Base-by-base conservation (phyloP, 2,113 vertebrate genomes). In the Trachemys scripta region DNA sequence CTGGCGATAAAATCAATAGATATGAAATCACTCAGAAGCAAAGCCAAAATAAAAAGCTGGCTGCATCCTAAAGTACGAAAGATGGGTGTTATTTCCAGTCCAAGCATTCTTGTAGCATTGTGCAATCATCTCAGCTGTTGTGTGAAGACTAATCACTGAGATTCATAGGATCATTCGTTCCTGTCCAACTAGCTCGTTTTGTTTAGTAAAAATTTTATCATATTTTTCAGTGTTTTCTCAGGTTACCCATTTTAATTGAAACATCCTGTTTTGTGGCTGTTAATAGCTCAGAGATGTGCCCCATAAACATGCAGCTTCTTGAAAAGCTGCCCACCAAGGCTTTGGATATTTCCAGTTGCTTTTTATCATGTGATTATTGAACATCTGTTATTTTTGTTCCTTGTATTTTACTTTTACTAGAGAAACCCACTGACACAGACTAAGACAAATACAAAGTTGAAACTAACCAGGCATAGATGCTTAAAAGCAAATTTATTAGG, bases 391-490 rank as follows among this genome's bases (percentile, higher is more conserved):
- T 91, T 97, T 94, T 90, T 92, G 87, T 95, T 93, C 82, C 53
- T 81, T 92, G 6, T 90, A 91, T 96, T 97, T 96, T 90, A n/a
- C 56, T 91, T 97, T 95, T 82, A 86, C 88, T 94, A 92, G 96
- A 97, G 90, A 94, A 96, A 75, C 89, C 79, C 92, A 88, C 90
- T 85, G 79, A 96, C 81, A 95, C 90, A 94, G 83, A 95, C 91
- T 42, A 95, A 93, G 95, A 96, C 96, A 96, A 95, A 96, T 96
- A 97, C 95, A 90, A 97, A 84, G 75, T 76, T 69, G 20, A 42
- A 76, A 42, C 88, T 96, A 96, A 84, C 89, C 85, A 97, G 97
- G 96, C 95, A 96, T 91, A 97, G 90, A 96, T 94, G 85, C 85
- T 93, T 54, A 90, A 94, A 97, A 96, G 54, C 65, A 94, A 95